A percentile compares a stretch with the other conserved stretches of the same genome.
These are phyloP conservation scores for Atractosteus spatula DNA, from an alignment of 2,113 vertebrate genomes.

Conservation along the genomic window DNA sequence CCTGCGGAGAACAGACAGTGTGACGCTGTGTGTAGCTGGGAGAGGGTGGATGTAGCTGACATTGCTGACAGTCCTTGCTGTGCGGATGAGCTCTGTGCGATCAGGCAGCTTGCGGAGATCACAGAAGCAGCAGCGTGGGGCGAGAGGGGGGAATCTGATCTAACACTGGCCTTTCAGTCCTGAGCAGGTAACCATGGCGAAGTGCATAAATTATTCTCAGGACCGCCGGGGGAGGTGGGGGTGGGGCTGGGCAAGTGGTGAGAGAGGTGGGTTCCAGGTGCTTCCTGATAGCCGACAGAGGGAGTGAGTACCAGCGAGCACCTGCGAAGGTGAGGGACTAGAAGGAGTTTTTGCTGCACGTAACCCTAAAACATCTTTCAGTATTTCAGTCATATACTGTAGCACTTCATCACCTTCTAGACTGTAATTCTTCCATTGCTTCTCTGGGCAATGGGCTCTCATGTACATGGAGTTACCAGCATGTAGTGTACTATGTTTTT, in stretches of 20 bases:
- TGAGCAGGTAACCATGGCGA: constrained; percentile 69
- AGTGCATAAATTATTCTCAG: constrained; percentile 63
- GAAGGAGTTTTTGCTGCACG: too few relatives aligned
- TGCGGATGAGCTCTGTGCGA: constrained; percentile 25
- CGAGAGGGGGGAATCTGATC: constrained; percentile 56
- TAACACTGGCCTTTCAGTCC: constrained; percentile 60
- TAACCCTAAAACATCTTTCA: too few relatives aligned
- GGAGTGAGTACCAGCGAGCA: neutral
- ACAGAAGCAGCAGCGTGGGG: constrained; percentile 28
- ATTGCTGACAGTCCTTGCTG: neutral
- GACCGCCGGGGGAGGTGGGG: constrained; percentile 35
- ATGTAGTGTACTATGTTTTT: too few relatives aligned
- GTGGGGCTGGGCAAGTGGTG: neutral
- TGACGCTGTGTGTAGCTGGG: neutral
- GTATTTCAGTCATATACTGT: too few relatives aligned
- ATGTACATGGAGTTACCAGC: too few relatives aligned
- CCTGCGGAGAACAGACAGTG: too few relatives aligned
- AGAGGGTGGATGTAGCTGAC: neutral
- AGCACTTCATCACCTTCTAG: too few relatives aligned
- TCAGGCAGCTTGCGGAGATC: constrained; percentile 32
- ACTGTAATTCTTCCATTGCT: too few relatives aligned
- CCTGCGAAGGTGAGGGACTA: too few relatives aligned
- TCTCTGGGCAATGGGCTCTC: too few relatives aligned
- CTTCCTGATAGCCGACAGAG: constrained; percentile 6
- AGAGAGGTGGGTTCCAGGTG: neutral